These are phyloP conservation scores for Reinhardtius hippoglossoides DNA, from an alignment of 2,113 vertebrate genomes.

Conservation along the genomic window DNA sequence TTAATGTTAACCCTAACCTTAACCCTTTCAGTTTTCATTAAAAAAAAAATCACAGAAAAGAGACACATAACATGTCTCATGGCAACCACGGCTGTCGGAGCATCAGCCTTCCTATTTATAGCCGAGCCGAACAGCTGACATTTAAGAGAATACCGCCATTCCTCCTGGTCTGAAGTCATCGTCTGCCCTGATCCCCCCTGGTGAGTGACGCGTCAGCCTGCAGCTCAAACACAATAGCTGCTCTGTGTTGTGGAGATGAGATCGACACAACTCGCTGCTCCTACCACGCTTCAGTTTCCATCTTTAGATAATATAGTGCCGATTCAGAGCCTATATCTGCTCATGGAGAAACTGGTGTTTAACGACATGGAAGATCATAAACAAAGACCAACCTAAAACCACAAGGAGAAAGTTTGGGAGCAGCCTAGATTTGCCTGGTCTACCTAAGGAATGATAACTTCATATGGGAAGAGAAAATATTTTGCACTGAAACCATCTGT, in stretches of 20 bases:
- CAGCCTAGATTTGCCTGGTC: not conserved
- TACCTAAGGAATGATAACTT: not conserved
- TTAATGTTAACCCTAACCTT: too few relatives aligned
- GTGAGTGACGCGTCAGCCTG: constrained; percentile 60
- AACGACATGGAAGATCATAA: not conserved
- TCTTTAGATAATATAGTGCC: constrained; percentile 25
- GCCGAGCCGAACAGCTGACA: constrained; percentile 75
- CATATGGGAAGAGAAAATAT: constrained; percentile 12
- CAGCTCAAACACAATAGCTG: constrained; percentile 54
- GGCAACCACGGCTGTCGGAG: constrained; percentile 47
- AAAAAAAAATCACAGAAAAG: constrained; percentile 24
- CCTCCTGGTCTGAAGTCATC: constrained; percentile 71
- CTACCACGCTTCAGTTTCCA: constrained; percentile 30
- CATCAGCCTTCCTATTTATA: constrained; percentile 74
- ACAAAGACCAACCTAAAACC: not conserved
- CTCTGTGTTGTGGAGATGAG: constrained; percentile 35
- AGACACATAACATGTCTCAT: constrained; percentile 39
- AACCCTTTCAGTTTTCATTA: too few relatives aligned
- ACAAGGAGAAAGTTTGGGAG: not conserved
- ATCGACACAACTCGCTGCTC: not conserved
- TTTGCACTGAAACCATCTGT: not conserved
- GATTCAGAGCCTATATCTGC: not conserved
- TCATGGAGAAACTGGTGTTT: not conserved
- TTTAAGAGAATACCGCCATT: constrained; percentile 73
- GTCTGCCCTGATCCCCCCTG: constrained; percentile 56